Base-by-base conservation (phyloP, 1,140 invertebrate genomes). In the Drosophila parabipectinata region DNA sequence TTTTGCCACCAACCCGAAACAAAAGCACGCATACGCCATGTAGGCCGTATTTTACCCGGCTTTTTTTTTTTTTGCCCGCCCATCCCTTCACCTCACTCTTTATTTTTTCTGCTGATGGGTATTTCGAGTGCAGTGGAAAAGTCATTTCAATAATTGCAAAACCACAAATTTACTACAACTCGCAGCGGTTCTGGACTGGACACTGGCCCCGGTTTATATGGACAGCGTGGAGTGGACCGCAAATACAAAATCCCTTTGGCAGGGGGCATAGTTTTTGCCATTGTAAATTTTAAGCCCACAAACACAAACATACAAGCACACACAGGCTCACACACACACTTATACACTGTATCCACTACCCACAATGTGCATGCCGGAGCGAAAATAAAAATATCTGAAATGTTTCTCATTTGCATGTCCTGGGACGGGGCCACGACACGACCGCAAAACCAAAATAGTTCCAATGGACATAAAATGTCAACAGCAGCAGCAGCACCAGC, bases 101-200 rank as follows among this genome's bases (percentile, higher is more conserved):
- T 39, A 10, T 53, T 61, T 37, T 30, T 51, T 61, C 30, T 26
- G 28, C 63, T 62, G 62, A 64, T 64, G 77, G 78, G 69, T 82
- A 85, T 85, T 78, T 85, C 78, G 71, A 85, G 82, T 82, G 54
- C 61, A 67, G 10, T 37, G 72, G 48, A 77, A 79, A 81, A 91
- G 89, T 91, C 85, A 91, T 91, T 91, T 91, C 90, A 90, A 91
- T 91, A 91, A 91, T 91, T 91, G 81, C 89, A 83, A 91, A 91
- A 91, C 89, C 89, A 91, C 89, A 91, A 91, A 91, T 91, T 91
- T 91, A 91, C 89, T 91, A 80, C 85, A 90, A 79, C 83, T 89
- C 83, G 83, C 79, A 87, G 88, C 78, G 66, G 75, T 51, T 59
- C 76, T 72, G 73, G 78, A 39, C 26, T 64, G 61, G 30, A 21